Evolutionary conservation across 1,140 invertebrate genomes (phyloP).

Genomic region (Ceratosolen fusciceps): DNA sequence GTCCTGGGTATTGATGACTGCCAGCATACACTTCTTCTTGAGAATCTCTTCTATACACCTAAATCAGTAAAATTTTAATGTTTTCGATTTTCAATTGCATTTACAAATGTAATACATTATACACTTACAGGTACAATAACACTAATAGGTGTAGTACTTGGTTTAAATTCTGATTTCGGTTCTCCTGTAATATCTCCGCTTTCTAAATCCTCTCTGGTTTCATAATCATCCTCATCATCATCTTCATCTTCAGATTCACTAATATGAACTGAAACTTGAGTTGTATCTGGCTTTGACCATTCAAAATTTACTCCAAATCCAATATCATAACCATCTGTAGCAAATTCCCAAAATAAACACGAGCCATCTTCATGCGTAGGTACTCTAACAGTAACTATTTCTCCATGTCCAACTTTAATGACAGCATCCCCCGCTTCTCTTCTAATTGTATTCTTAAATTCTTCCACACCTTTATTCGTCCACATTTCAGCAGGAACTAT

Average conservation of each 20-base stretch:
- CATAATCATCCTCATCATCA: constrained; percentile 84
- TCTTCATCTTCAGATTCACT: constrained; percentile 95
- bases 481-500: constrained; percentile 93
- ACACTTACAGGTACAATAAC: constrained; percentile 68
- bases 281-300: constrained; percentile 90
- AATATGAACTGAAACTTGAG: constrained; percentile 89
- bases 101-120: background rate
- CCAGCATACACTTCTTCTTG: constrained; percentile 98
- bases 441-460: constrained; percentile 91
- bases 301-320: constrained; percentile 99
- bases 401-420: constrained; percentile 96
- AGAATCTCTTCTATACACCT: constrained; percentile 95
- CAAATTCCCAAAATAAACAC: constrained; percentile 99
- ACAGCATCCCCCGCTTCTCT: constrained; percentile 94
- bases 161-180: constrained; percentile 60
- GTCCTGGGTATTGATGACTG: constrained; percentile 95
- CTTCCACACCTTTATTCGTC: constrained; percentile 91
- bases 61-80: constrained; percentile 75
- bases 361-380: constrained; percentile 96
- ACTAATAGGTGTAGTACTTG: constrained; percentile 63
- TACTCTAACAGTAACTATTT: constrained; percentile 97
- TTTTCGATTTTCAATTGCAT: constrained; percentile 1
- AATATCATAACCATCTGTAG: constrained; percentile 98
- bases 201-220: constrained; percentile 76
- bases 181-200: constrained; percentile 64